phyloP scores from a whole-genome alignment of 2,113 vertebrate genomes.

The Onychorhynchus coronatus region DNA sequence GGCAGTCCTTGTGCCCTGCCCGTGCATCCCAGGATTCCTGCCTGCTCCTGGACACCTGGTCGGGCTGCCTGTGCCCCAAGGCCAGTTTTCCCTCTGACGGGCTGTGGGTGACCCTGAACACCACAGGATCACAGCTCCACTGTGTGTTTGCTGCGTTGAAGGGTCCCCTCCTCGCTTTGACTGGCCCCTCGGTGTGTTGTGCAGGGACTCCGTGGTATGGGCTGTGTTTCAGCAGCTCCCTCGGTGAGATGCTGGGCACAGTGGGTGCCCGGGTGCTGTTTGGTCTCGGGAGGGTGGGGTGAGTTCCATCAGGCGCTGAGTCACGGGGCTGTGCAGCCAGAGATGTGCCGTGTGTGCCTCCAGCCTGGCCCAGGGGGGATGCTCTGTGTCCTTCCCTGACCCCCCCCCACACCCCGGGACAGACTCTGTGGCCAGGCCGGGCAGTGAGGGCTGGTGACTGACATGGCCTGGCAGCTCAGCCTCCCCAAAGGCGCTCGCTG shows the following conservation, averaged over 20 bases:
- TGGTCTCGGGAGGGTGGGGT: background rate
- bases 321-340: background rate
- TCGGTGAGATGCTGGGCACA: fast-evolving
- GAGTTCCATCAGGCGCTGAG: background rate
- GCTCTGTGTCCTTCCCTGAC: background rate
- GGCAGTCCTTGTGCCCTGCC: background rate
- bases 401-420: fast-evolving
- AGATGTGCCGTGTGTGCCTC: background rate
- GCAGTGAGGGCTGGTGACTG: background rate
- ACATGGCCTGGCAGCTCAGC: background rate
- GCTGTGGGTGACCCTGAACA: background rate
- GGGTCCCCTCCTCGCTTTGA: fast-evolving
- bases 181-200: fast-evolving
- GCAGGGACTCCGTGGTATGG: fast-evolving
- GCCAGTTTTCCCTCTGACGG: background rate
- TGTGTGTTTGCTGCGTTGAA: fast-evolving
- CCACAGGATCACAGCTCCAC: background rate
- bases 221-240: background rate
- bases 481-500: background rate
- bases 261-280: background rate
- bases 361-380: fast-evolving
- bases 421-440: background rate
- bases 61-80: background rate
- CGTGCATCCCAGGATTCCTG: background rate
- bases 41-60: background rate